Evolutionary conservation across 2,113 vertebrate species (phyloP), one percentile per base, ranked within the genome.

Genomic region (Pluvianellus socialis): DNA sequence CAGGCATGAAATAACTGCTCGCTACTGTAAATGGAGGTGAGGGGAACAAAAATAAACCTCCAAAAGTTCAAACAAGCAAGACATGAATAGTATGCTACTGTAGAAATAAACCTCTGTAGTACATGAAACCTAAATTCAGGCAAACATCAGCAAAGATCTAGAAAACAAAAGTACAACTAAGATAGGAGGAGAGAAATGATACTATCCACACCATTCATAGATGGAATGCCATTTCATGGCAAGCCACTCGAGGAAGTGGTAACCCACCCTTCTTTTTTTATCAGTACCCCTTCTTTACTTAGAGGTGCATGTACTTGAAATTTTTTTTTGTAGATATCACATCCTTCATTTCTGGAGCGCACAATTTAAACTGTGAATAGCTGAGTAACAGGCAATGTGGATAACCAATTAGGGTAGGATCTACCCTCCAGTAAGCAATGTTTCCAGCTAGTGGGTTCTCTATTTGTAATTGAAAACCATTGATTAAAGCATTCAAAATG

Each of bases 401-500:
- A 52, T 95, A 88, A 93, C 66, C 90, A 88, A 95, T 18, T 68
- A 53, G 8, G 32, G 26, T 23, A 80, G 63, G 72, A 77, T 58
- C 30, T 80, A 35, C 79, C 86, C 88, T 83, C 38, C 0, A 0
- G 79, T 65, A 66, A 86, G 33, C 63, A 88, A 65, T 1, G 0
- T 35, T 93, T 70, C 52, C 73, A 89, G 83, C 45, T 71, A 77
- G 68, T 23, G n/a, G 40, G 23, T 14, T 79, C 59, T 72, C 49
- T 44, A 44, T 84, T 90, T 82, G 56, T 67, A 91, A 92, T 47
- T 75, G 74, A 93, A 96, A 65, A n/a, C 52, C 40, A 88, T 74
- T 93, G 63, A 93, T 96, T 90, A 65, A 93, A 89, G 63, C 1
- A 2, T 14, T 86, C n/a, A 71, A 93, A 94, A 95, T 81, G 27